Percentiles rank a stretch among this genome's conserved stretches.
Evolutionary conservation across 2,888 invertebrate species (phyloP).

Genomic region (Cantharis flavilabris): DNA sequence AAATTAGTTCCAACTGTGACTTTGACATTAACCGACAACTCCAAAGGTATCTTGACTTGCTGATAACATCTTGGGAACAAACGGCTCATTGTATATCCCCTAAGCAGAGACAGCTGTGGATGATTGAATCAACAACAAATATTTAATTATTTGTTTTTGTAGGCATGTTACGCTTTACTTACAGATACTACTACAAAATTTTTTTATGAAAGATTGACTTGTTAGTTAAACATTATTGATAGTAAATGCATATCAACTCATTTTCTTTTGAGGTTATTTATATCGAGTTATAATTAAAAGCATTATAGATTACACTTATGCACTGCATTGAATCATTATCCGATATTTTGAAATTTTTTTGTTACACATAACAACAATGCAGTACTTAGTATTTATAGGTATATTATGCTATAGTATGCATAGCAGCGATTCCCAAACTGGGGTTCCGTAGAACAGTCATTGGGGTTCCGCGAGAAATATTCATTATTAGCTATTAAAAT

Average conservation of each 20-base stretch:
- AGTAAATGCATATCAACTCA: constrained; percentile 1
- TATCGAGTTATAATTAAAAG: too few species aligned
- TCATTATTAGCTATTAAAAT: too few species aligned
- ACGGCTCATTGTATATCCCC: constrained; percentile 35
- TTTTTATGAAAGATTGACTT: constrained; percentile 22
- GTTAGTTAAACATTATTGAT: constrained; percentile 8
- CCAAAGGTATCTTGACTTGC: constrained; percentile 30
- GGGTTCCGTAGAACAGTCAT: too few species aligned
- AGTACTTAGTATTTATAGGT: too few species aligned
- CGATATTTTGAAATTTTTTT: too few species aligned
- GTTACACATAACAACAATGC: too few species aligned
- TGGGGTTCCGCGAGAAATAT: too few species aligned
- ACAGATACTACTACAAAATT: constrained; percentile 20
- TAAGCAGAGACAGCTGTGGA: constrained; percentile 33
- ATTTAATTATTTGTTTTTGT: constrained; percentile 38
- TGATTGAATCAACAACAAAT: constrained; percentile 36
- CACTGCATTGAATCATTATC: too few species aligned
- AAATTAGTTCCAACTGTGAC: constrained; percentile 27
- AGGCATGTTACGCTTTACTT: not conserved
- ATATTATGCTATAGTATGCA: too few species aligned
- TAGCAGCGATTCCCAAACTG: too few species aligned
- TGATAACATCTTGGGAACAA: constrained; percentile 39
- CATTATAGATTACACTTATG: too few species aligned
- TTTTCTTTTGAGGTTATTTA: not conserved
- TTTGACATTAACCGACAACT: constrained; percentile 34